These are phyloP conservation scores for Columba livia DNA, from an alignment of 2,113 vertebrate species.

Conservation along the genomic window DNA sequence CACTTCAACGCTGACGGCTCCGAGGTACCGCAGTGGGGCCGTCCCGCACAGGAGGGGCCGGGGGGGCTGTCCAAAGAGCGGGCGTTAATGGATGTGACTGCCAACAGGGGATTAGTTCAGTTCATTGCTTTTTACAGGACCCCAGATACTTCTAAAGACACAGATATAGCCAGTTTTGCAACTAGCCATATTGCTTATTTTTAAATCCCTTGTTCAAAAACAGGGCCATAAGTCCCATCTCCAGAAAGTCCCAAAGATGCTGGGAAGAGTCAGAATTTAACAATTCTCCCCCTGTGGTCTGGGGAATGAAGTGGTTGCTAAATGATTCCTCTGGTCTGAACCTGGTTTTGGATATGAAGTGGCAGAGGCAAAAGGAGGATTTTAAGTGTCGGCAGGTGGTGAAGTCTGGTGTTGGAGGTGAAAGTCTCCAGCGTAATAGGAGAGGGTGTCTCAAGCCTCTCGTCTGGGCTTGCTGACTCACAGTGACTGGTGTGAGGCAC, in stretches of 20 bases:
- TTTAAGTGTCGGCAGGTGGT: neutral
- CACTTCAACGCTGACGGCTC: slow-evolving; percentile 99
- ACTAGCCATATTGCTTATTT: neutral
- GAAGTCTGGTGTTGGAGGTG: neutral
- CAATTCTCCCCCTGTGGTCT: neutral
- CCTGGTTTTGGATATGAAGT: neutral
- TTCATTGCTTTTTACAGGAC: neutral
- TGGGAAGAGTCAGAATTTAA: neutral
- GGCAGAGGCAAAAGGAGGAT: neutral
- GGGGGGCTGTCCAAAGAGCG: neutral
- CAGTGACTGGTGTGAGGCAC: neutral
- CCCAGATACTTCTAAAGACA: neutral
- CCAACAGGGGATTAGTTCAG: neutral
- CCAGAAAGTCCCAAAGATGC: neutral
- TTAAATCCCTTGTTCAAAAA: neutral
- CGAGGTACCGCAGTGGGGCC: slow-evolving; percentile 80
- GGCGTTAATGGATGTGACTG: neutral
- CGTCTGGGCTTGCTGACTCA: neutral
- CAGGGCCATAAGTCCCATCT: neutral
- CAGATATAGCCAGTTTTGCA: neutral
- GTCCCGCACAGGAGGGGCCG: neutral
- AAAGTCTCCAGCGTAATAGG: neutral
- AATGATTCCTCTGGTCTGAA: neutral
- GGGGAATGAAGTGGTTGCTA: neutral
- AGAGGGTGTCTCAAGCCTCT: neutral